phyloP scores from a whole-genome alignment of 2,797 vertebrate genomes.

The Cheirogaleus major region DNA sequence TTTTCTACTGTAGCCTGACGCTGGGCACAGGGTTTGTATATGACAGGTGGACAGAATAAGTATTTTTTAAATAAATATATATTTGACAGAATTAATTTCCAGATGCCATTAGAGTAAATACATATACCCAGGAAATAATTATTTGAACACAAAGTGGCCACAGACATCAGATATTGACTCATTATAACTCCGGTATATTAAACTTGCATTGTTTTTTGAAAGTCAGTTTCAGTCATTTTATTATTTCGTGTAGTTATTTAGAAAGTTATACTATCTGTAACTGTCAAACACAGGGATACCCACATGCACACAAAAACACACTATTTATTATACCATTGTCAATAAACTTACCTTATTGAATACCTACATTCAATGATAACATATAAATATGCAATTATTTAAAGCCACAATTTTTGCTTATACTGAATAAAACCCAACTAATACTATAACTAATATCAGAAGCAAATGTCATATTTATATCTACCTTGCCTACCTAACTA shows the following conservation, averaged over 20 bases:
- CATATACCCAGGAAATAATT: background rate
- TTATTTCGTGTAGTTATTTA: background rate
- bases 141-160: background rate
- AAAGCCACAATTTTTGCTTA: background rate
- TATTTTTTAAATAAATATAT: background rate
- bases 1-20: fast-evolving
- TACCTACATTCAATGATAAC: background rate
- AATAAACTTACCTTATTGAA: background rate
- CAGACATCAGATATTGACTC: background rate
- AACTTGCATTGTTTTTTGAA: background rate
- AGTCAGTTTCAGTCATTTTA: background rate
- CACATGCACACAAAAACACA: background rate
- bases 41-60: background rate
- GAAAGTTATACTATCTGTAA: background rate
- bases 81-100: background rate
- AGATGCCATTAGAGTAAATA: background rate
- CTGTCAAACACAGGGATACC: background rate
- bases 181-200: background rate
- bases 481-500: background rate
- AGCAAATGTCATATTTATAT: background rate
- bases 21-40: background rate
- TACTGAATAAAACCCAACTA: background rate
- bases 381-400: background rate
- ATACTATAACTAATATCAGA: background rate
- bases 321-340: background rate